Conservation (phyloP, 2,113 vertebrate species). For the Epinephelus moara region DNA sequence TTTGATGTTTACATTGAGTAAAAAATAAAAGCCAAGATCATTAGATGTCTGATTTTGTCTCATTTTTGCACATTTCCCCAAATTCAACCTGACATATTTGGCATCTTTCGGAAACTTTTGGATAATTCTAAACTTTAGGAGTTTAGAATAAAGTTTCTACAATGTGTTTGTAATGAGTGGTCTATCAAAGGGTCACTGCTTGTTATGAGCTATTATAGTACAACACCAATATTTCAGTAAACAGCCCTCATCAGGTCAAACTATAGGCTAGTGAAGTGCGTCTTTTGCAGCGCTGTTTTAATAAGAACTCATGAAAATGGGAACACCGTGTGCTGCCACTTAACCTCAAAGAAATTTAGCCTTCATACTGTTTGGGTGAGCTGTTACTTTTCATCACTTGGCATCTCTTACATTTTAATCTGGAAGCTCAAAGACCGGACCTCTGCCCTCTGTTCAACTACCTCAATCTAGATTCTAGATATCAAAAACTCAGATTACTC, state of each 20-base stretch:
- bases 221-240: neutral
- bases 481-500: conserved; percentile 60
- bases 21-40: neutral
- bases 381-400: neutral
- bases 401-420: conserved; percentile 32
- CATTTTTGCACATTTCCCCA: too few species aligned
- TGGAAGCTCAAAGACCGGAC: neutral
- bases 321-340: neutral
- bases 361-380: neutral
- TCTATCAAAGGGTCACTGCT: neutral
- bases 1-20: neutral
- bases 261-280: neutral
- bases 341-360: neutral
- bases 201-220: neutral
- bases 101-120: neutral
- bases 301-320: neutral
- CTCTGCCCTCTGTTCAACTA: neutral
- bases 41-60: neutral
- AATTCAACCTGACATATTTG: neutral
- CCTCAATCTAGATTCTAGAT: conserved; percentile 31
- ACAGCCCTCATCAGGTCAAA: neutral
- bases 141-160: neutral
- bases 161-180: neutral
- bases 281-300: neutral
- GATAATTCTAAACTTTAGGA: neutral